Evolutionary conservation across 1,140 invertebrate species (phyloP).

Genomic region (Hypsibius dujardini): DNA sequence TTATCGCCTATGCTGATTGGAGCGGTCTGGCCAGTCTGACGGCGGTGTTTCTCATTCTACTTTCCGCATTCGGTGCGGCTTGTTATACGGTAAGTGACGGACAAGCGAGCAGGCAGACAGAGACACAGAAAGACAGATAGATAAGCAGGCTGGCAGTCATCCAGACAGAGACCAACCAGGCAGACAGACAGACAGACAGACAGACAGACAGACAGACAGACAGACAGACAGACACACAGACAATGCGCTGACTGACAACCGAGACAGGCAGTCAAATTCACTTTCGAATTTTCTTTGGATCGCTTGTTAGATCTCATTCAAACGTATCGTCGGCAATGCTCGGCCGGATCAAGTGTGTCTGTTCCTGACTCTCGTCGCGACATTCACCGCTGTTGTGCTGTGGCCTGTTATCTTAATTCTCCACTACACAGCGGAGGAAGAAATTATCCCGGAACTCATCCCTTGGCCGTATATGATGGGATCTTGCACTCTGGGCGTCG

Average conservation of each 20-base stretch:
- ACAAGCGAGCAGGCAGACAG: too few species aligned
- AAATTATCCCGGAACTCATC: neutral
- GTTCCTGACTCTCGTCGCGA: neutral
- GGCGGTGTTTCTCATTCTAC: neutral
- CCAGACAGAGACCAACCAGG: too few species aligned
- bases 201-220: too few species aligned
- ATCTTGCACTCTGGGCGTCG: neutral
- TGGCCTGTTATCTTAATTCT: neutral
- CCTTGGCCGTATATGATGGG: neutral
- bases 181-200: too few species aligned
- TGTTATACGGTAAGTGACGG: neutral
- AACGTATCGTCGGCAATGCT: conserved; percentile 2
- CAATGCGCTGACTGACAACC: too few species aligned
- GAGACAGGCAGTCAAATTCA: too few species aligned
- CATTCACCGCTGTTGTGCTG: neutral
- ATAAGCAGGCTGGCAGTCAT: too few species aligned
- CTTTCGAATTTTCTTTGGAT: too few species aligned
- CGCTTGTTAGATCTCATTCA: neutral
- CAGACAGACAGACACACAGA: too few species aligned
- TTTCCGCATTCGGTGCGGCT: neutral
- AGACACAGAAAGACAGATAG: too few species aligned
- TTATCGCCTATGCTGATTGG: neutral
- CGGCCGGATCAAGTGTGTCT: neutral
- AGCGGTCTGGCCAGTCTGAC: neutral
- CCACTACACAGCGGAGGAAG: neutral